Evolutionary conservation across 2,797 vertebrate species (phyloP).

Genomic region (Alfaro cultratus): DNA sequence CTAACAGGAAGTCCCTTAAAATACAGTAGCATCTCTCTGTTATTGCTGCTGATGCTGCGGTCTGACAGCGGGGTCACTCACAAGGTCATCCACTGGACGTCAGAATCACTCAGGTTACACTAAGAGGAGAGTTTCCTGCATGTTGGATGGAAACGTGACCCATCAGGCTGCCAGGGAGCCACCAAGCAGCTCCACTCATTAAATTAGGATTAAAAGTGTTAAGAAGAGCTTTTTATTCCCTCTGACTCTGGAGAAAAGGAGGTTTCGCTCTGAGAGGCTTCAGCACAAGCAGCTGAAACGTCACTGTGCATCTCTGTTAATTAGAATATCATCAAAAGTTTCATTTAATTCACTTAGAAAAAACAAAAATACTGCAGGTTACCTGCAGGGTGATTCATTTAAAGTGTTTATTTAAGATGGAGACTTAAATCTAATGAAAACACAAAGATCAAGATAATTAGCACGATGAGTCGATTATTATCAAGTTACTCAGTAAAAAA

Average conservation of each 20-base stretch:
- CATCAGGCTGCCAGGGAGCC: background rate
- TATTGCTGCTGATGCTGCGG: constrained; percentile 26
- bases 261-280: background rate
- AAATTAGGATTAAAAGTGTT: constrained; percentile 8
- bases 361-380: background rate
- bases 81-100: constrained; percentile 48
- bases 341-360: background rate
- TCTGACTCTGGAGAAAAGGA: background rate
- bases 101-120: background rate
- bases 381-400: background rate
- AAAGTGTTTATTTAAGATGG: background rate
- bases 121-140: background rate
- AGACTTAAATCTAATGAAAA: background rate
- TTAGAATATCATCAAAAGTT: background rate
- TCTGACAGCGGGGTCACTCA: constrained; percentile 29
- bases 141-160: background rate
- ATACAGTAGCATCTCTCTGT: constrained; percentile 15
- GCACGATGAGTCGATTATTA: too few relatives aligned
- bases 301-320: background rate
- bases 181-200: background rate
- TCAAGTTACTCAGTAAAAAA: too few relatives aligned
- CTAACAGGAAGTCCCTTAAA: constrained; percentile 38
- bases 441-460: background rate
- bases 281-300: background rate
- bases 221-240: background rate